phyloP scores from a whole-genome alignment of 2,888 invertebrate genomes.

The Drosophila cyrtoloma region DNA sequence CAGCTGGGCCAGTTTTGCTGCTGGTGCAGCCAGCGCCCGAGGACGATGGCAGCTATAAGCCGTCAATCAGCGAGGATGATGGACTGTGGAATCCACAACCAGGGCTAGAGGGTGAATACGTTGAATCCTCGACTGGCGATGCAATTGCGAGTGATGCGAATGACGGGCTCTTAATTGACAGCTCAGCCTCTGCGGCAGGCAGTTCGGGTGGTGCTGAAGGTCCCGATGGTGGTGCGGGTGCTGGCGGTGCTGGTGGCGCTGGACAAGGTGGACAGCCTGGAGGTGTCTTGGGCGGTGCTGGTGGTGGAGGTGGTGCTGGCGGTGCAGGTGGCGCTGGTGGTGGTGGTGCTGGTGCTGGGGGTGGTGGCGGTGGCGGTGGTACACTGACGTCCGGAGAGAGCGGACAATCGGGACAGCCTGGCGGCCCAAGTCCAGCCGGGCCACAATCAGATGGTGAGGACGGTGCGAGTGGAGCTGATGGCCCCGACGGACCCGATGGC shows the following conservation, averaged over 20 bases:
- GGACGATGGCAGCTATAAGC: constrained; percentile 69
- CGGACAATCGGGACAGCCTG: constrained; percentile 65
- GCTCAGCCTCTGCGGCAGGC: constrained; percentile 5
- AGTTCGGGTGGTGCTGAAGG: constrained; percentile 10
- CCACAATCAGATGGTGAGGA: constrained; percentile 73
- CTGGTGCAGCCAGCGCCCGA: constrained; percentile 57
- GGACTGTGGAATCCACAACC: constrained; percentile 58
- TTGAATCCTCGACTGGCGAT: constrained; percentile 27
- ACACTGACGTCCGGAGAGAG: constrained; percentile 61
- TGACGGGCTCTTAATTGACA: background rate
- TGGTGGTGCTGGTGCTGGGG: constrained; percentile 70
- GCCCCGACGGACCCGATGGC: constrained; percentile 76
- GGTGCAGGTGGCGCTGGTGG: constrained; percentile 64
- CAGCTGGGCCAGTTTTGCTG: constrained; percentile 30
- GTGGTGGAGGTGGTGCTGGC: constrained; percentile 49
- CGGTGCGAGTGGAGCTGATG: constrained; percentile 75
- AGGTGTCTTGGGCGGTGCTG: background rate
- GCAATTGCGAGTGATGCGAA: constrained; percentile 1
- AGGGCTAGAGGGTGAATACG: constrained; percentile 57
- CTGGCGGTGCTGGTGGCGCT: background rate
- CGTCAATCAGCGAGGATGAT: constrained; percentile 50
- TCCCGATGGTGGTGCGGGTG: background rate
- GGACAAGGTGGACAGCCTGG: background rate
- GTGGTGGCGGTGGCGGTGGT: constrained; percentile 71
- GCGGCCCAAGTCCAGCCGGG: constrained; percentile 65